Conservation (phyloP, 2,888 invertebrate genomes). For the Ochropleura leucogaster region DNA sequence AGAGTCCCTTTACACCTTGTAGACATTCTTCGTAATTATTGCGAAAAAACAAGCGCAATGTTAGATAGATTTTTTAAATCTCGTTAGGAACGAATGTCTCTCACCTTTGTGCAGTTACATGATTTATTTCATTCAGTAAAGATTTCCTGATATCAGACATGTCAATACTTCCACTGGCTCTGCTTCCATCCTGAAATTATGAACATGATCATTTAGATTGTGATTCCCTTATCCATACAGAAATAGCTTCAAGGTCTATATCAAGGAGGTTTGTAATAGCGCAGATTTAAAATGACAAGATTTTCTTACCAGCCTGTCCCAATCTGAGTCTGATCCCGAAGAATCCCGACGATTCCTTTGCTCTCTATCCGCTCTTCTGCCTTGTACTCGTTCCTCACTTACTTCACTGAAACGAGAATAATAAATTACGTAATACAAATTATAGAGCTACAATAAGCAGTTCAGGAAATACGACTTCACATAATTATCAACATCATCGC, state of each 20-base stretch:
- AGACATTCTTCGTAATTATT: not conserved
- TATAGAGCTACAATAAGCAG: not conserved
- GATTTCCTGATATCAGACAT: conserved; percentile 93
- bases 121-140: conserved; percentile 93
- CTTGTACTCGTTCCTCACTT: conserved; percentile 93
- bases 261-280: conserved; percentile 1
- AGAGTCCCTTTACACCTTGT: not conserved
- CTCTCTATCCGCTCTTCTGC: conserved; percentile 92
- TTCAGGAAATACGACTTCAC: not conserved
- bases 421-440: not conserved
- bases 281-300: not conserved
- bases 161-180: conserved; percentile 92
- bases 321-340: conserved; percentile 94
- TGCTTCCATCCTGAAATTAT: conserved; percentile 91
- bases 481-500: no score
- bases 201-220: not conserved
- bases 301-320: conserved; percentile 91
- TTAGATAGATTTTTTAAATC: not conserved
- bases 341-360: conserved; percentile 89
- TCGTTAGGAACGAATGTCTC: not conserved
- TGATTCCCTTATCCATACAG: not conserved
- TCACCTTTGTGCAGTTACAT: conserved; percentile 87
- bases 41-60: not conserved
- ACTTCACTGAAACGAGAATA: conserved; percentile 87
- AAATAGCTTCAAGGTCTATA: not conserved